phyloP scores from a whole-genome alignment of 2,888 invertebrate species.

The Iphiclides podalirius region DNA sequence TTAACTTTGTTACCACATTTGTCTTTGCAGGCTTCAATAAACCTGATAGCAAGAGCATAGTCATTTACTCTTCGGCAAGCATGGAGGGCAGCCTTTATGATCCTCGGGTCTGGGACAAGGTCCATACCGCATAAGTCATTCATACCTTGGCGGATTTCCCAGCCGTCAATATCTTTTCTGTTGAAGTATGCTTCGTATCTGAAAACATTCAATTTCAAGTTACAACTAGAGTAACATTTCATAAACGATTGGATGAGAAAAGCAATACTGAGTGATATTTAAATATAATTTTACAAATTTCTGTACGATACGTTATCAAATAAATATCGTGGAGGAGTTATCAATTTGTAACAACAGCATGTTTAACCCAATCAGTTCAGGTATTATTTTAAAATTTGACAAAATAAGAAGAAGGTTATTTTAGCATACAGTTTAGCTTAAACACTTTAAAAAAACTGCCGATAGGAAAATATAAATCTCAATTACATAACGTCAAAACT shows the following conservation, averaged over 20 bases:
- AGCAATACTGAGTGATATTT: too few relatives aligned
- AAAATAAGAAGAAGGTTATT: too few relatives aligned
- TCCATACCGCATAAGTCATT: conserved; percentile 94
- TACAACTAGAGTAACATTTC: too few relatives aligned
- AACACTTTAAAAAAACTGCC: conserved; percentile 24
- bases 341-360: background rate
- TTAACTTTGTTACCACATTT: conserved; percentile 89
- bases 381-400: too few relatives aligned
- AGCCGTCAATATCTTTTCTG: conserved; percentile 93
- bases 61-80: conserved; percentile 98
- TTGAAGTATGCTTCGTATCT: conserved; percentile 92
- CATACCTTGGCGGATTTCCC: conserved; percentile 96
- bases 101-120: conserved; percentile 94
- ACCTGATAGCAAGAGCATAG: conserved; percentile 94
- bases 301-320: too few relatives aligned
- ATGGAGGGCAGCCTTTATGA: conserved; percentile 90
- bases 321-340: too few relatives aligned
- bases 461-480: conserved; percentile 37
- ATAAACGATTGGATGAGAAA: too few relatives aligned
- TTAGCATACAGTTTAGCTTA: too few relatives aligned
- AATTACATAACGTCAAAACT: conserved; percentile 75
- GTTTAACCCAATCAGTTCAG: background rate
- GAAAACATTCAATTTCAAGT: conserved; percentile 42
- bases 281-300: too few relatives aligned
- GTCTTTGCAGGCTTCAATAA: conserved; percentile 93